These are phyloP conservation scores for Labeo calbasu DNA, from an alignment of 2,797 vertebrate genomes.

Conservation along the genomic window DNA sequence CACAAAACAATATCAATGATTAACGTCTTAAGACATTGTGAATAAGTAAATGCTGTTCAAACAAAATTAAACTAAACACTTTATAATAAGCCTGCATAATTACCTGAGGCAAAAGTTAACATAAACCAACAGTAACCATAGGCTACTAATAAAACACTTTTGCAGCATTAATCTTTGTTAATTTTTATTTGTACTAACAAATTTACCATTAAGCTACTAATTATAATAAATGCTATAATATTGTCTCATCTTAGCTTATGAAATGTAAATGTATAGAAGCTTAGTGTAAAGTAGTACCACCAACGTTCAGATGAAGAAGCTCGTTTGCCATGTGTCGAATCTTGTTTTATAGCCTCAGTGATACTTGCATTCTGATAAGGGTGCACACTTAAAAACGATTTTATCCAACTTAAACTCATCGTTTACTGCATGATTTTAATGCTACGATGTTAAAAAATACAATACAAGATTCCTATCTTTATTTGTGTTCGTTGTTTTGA, in stretches of 20 bases:
- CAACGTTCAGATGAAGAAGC: background rate
- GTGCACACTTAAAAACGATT: background rate
- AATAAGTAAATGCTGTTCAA: background rate
- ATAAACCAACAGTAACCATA: background rate
- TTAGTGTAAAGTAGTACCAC: background rate
- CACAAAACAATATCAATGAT: background rate
- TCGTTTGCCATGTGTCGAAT: background rate
- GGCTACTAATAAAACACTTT: background rate
- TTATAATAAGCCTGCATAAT: background rate
- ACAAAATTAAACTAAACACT: background rate
- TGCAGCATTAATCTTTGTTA: background rate
- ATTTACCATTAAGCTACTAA: background rate
- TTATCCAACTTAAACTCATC: background rate
- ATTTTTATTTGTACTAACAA: background rate
- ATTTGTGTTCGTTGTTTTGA: background rate
- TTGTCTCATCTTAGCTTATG: background rate
- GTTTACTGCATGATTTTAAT: background rate
- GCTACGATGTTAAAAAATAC: background rate
- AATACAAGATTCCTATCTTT: background rate
- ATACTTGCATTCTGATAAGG: background rate
- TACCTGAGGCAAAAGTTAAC: background rate
- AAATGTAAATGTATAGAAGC: background rate
- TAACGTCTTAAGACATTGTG: background rate
- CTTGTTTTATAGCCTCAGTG: conserved; percentile 1
- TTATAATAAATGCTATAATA: background rate